Conservation (phyloP, 1,140 invertebrate species). For the Scaptomyza pallida region DNA sequence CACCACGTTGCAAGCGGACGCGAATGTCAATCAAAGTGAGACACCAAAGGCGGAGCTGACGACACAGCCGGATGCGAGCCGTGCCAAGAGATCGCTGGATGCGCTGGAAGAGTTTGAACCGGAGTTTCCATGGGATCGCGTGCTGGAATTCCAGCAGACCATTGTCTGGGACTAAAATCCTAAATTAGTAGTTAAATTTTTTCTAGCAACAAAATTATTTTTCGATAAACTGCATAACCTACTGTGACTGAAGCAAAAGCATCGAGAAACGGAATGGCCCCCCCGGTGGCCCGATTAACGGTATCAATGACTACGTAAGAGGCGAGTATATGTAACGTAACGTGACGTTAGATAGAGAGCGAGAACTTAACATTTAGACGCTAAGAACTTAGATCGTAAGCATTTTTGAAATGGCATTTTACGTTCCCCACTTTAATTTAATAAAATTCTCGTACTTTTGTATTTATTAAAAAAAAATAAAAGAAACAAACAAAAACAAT, state of each 20-base stretch:
- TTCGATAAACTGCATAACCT: conserved; percentile 45
- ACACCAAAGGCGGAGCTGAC: conserved; percentile 44
- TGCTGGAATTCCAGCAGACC: conserved; percentile 76
- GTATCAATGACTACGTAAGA: conserved; percentile 42
- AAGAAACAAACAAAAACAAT: conserved; percentile 47
- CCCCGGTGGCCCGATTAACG: neutral
- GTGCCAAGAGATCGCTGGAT: conserved; percentile 56
- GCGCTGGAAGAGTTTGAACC: conserved; percentile 57
- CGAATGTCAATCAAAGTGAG: conserved; percentile 22
- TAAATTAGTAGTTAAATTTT: conserved; percentile 61
- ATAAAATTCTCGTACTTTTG: conserved; percentile 70
- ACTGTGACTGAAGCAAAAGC: conserved; percentile 76
- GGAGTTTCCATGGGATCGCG: conserved; percentile 81
- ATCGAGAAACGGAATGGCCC: conserved; percentile 11
- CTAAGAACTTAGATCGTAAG: conserved; percentile 51
- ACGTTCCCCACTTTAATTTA: conserved; percentile 53
- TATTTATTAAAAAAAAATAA: conserved; percentile 54
- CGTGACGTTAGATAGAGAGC: conserved; percentile 51
- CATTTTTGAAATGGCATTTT: conserved; percentile 77
- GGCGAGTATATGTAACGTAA: conserved; percentile 18
- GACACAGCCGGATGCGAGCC: conserved; percentile 41
- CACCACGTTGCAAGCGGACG: conserved; percentile 63
- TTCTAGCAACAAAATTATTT: conserved; percentile 51
- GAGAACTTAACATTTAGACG: conserved; percentile 21
- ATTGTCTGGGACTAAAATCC: conserved; percentile 70